phyloP scores from a whole-genome alignment of 64 coral and sea anemone species.

The Pocillopora verrucosa region DNA sequence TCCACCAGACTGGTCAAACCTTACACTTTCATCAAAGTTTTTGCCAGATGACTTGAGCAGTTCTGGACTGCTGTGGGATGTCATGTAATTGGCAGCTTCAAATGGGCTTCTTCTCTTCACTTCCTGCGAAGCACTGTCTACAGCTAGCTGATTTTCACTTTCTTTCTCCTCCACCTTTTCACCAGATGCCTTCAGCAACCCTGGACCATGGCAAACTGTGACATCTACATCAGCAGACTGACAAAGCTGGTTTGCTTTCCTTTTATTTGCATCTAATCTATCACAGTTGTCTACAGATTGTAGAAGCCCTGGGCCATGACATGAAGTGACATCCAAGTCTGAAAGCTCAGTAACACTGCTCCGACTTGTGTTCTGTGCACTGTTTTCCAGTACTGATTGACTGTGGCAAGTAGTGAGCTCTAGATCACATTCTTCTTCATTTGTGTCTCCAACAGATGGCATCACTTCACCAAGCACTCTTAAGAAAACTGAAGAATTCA shows the following conservation, averaged over 20 bases:
- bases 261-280: too few species aligned
- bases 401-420: slow-evolving; percentile 67
- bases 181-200: slow-evolving; percentile 1
- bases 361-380: background rate
- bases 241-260: background rate
- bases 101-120: background rate
- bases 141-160: background rate
- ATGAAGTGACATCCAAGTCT: slow-evolving; percentile 37
- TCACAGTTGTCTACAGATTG: background rate
- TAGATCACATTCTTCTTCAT: slow-evolving; percentile 40
- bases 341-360: slow-evolving; percentile 27
- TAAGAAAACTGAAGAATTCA: background rate
- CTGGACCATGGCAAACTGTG: slow-evolving; percentile 48
- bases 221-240: slow-evolving; percentile 41
- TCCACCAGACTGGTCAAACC: background rate
- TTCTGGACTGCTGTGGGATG: slow-evolving; percentile 20
- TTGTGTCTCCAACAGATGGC: background rate
- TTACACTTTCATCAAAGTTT: background rate
- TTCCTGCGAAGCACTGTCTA: background rate
- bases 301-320: slow-evolving; percentile 13
- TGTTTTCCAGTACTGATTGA: background rate
- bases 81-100: slow-evolving; percentile 9
- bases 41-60: background rate
- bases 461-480: background rate
- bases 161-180: background rate